phyloP scores from a whole-genome alignment of 2,888 invertebrate species.

The Coelogynopora nodosa region DNA sequence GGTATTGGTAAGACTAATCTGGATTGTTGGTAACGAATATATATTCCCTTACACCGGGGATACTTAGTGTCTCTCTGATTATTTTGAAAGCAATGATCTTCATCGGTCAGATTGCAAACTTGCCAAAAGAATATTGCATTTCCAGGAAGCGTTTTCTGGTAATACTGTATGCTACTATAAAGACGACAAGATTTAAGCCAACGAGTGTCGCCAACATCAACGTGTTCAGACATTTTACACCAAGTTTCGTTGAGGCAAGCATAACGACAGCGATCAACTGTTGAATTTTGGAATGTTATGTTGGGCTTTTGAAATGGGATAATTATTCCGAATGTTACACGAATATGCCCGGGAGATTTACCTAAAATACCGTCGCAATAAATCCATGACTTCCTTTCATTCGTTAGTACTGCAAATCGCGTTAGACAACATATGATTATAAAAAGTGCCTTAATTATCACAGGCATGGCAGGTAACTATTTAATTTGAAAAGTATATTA shows the following conservation, averaged over 20 bases:
- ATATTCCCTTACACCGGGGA: not conserved
- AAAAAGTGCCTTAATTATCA: too few species aligned
- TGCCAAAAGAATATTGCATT: not conserved
- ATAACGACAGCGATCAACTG: not conserved
- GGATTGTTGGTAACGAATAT: not conserved
- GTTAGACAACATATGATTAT: too few species aligned
- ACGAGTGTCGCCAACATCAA: not conserved
- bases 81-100: not conserved
- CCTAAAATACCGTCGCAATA: not conserved
- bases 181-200: not conserved
- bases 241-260: not conserved
- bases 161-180: not conserved
- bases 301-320: not conserved
- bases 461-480: too few species aligned
- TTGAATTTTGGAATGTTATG: not conserved
- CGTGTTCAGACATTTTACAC: not conserved
- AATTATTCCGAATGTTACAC: not conserved
- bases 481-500: too few species aligned
- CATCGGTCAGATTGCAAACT: not conserved
- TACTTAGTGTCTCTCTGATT: too few species aligned
- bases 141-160: not conserved
- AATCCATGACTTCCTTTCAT: constrained; percentile 26
- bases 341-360: not conserved
- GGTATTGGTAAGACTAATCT: not conserved
- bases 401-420: too few species aligned